Conservation (phyloP, 2,113 vertebrate genomes). For the Oriolus oriolus region DNA sequence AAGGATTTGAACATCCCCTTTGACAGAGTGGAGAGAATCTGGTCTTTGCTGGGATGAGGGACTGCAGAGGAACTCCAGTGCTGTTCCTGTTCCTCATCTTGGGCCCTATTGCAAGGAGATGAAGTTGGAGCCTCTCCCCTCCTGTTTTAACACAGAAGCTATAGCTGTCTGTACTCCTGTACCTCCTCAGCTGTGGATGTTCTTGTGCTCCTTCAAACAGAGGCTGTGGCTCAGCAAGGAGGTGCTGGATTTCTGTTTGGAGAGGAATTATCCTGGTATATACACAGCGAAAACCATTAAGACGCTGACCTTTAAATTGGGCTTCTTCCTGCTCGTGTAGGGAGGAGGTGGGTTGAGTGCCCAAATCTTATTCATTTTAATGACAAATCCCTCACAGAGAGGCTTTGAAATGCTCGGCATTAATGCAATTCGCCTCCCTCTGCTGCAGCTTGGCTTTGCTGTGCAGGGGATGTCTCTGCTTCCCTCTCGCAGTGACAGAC, state of each 20-base stretch:
- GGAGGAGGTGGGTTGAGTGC: conserved; percentile 50
- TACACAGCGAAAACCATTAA: not conserved
- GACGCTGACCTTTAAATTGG: conserved; percentile 53
- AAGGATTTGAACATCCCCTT: conserved; percentile 34
- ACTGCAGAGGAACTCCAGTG: not conserved
- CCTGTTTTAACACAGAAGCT: not conserved
- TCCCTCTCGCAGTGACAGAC: not conserved
- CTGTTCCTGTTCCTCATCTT: not conserved
- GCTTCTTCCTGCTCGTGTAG: conserved; percentile 39
- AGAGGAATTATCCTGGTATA: conserved; percentile 17
- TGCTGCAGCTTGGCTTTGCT: conserved; percentile 2
- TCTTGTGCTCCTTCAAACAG: not conserved
- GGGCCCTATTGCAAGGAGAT: not conserved
- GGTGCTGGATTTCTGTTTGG: conserved; percentile 27
- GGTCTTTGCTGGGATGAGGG: not conserved
- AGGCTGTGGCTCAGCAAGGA: not conserved
- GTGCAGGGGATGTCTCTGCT: not conserved
- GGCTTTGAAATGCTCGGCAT: conserved; percentile 22
- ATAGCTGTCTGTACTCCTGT: rapidly evolving
- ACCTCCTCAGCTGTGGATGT: not conserved
- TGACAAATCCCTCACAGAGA: conserved; percentile 49
- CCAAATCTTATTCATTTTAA: conserved; percentile 60
- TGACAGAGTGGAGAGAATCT: not conserved
- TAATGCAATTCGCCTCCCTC: conserved; percentile 6
- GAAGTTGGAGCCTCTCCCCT: not conserved